Conservation (phyloP, 2,113 vertebrate genomes). For the Albula goreensis region DNA sequence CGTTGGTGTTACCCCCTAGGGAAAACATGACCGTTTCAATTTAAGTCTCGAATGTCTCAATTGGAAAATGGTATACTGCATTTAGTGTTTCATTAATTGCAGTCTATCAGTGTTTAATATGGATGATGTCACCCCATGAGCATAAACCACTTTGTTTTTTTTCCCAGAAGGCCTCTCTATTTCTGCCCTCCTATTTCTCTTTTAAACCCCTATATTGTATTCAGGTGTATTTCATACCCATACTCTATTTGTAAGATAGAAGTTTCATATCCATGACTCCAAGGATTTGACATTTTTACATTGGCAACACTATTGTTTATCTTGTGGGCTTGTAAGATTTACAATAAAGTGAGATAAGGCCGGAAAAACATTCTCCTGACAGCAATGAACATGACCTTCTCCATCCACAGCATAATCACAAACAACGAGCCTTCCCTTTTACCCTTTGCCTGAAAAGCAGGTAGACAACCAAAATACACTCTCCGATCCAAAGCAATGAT, state of each 20-base stretch:
- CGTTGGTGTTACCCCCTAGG: not conserved
- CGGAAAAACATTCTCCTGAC: no score
- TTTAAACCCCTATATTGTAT: constrained; percentile 15
- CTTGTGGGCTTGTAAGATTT: not conserved
- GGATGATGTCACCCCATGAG: not conserved
- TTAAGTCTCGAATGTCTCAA: not conserved
- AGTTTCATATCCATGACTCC: not conserved
- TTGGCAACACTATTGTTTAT: no score
- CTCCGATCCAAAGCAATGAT: no score
- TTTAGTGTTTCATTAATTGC: not conserved
- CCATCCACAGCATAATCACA: no score
- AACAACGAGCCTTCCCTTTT: no score
- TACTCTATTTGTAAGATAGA: constrained; percentile 16
- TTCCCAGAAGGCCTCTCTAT: not conserved
- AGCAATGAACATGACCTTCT: no score
- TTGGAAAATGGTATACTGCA: not conserved
- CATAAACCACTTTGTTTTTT: not conserved
- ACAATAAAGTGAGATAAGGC: not conserved
- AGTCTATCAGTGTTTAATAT: not conserved
- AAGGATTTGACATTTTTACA: not conserved
- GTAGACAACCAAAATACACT: no score
- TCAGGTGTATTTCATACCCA: constrained; percentile 13
- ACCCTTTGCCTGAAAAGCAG: no score
- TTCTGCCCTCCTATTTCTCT: not conserved
- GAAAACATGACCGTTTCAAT: not conserved